phyloP scores from a whole-genome alignment of 2,113 vertebrate genomes.

The Isichthys henryi region DNA sequence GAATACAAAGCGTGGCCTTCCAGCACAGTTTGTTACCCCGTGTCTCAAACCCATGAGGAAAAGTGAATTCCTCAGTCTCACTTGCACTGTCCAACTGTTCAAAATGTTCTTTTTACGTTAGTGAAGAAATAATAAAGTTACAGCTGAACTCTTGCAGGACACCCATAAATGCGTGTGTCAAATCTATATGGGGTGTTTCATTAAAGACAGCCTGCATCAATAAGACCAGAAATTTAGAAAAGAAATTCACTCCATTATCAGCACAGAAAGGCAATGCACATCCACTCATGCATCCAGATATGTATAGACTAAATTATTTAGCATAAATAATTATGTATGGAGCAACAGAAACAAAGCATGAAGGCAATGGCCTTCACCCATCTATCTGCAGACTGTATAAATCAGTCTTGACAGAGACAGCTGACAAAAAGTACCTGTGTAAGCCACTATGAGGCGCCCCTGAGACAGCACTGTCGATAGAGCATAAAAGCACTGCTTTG shows the following conservation, averaged over 20 bases:
- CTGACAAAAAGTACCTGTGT: background rate
- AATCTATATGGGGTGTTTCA: constrained; percentile 22
- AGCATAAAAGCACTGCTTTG: background rate
- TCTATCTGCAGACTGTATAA: background rate
- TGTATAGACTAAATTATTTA: background rate
- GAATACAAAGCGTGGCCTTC: background rate
- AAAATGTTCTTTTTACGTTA: background rate
- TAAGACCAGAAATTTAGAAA: constrained; percentile 11
- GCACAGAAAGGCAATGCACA: background rate
- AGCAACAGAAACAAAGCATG: background rate
- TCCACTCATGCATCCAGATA: background rate
- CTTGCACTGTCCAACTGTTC: background rate
- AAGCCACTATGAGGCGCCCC: constrained; percentile 13
- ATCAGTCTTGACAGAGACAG: background rate
- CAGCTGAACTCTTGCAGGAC: background rate
- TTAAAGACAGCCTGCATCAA: constrained; percentile 21
- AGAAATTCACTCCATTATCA: background rate
- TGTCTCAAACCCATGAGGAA: background rate
- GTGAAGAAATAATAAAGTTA: background rate
- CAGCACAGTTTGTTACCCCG: background rate
- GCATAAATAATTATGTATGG: background rate
- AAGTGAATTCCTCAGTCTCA: background rate
- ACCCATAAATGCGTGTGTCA: constrained; percentile 15
- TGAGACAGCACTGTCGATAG: background rate
- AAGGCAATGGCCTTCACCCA: background rate